Conservation (phyloP, 2,888 invertebrate genomes). For the Falcaria lacertinaria region DNA sequence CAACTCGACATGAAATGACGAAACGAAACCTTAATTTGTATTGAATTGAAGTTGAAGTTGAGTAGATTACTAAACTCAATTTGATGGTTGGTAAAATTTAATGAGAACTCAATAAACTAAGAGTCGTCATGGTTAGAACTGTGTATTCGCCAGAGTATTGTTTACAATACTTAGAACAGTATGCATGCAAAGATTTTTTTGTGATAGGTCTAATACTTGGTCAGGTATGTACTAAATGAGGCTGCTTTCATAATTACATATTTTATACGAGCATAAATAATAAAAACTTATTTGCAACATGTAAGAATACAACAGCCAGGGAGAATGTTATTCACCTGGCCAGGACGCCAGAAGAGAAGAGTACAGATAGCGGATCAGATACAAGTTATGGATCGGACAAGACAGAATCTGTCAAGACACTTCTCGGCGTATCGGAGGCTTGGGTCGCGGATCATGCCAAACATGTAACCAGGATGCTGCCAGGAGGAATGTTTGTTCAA, state of each 20-base stretch:
- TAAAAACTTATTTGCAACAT: slow-evolving; percentile 12
- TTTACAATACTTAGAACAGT: slow-evolving; percentile 83
- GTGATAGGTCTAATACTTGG: slow-evolving; percentile 88
- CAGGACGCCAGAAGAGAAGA: slow-evolving; percentile 83
- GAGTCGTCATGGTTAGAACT: slow-evolving; percentile 81
- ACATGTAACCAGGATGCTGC: slow-evolving; percentile 93
- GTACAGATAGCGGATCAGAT: slow-evolving; percentile 47
- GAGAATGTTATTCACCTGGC: slow-evolving; percentile 90
- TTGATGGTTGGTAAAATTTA: neutral
- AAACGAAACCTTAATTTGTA: too few species aligned
- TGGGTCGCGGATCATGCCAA: slow-evolving; percentile 91
- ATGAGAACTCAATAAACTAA: slow-evolving; percentile 4
- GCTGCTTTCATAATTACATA: too few species aligned
- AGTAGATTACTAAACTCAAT: too few species aligned
- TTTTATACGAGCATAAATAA: neutral
- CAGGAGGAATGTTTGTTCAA: slow-evolving; percentile 92
- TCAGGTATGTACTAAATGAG: slow-evolving; percentile 84
- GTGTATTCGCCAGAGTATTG: slow-evolving; percentile 85
- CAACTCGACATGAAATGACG: too few species aligned
- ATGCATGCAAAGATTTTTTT: slow-evolving; percentile 81
- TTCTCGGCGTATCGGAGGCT: slow-evolving; percentile 81
- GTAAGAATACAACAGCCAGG: slow-evolving; percentile 81
- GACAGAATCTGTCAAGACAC: slow-evolving; percentile 59
- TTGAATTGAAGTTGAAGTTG: too few species aligned
- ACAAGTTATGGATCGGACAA: slow-evolving; percentile 49